Evolutionary conservation across 2,113 vertebrate genomes (phyloP), one percentile per base, ranked within the genome.

Genomic region (Tupaia tana): DNA sequence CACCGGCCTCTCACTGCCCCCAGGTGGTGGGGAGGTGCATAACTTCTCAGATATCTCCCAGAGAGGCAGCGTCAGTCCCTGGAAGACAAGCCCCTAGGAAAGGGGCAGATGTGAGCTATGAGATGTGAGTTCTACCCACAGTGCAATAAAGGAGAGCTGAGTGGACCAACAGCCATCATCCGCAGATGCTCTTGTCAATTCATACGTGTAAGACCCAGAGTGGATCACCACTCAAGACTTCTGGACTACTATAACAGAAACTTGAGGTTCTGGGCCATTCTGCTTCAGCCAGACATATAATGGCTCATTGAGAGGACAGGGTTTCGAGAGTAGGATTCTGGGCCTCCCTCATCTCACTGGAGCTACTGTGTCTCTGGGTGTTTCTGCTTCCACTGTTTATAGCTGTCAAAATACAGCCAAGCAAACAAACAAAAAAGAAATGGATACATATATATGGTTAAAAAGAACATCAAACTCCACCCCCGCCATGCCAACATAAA

Each of bases 341-440:
- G 27, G 31, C 18, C 18, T 77, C 34, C 43, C 9, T 24, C 13
- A 58, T 12, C 78, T 86, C 25, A 19, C 34, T 10, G 4, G 8
- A 88, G 64, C 2, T 52, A 6, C 34, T 25, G 18, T 16, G 14
- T 3, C n/a, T 24, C 75, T 82, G 63, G 3, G 24, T 27, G 2
- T 70, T 70, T 81, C 59, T 61, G 25, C 8, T 79, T 80, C 74
- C 22, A 22, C 9, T 19, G 1, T 22, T 54, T 2, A 61, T 7
- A 54, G 61, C 64, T 66, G 22, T 14, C 16, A 66, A 31, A 52
- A 56, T 69, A 61, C 93, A 87, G 77, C 8, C 67, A 74, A 79
- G 3, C 74, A 67, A 89, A 85, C 66, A 54, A 92, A 75, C 31
- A 80, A 86, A 70, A 80, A 86, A 70, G 29, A 77, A 63, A 71